Conservation (phyloP, 2,113 vertebrate species). For the Cavia porcellus region DNA sequence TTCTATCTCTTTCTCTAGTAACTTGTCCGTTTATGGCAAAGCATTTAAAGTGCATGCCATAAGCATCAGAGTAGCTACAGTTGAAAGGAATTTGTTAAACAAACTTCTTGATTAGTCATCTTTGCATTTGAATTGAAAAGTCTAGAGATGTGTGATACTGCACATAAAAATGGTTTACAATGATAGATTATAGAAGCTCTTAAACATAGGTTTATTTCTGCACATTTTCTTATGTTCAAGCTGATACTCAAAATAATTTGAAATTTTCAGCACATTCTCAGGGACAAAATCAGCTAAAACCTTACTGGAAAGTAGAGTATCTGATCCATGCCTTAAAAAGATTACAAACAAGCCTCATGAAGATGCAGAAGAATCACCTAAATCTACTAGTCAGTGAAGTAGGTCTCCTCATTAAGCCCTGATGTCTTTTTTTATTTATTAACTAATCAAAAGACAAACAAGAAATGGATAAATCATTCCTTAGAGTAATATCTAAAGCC, state of each 20-base stretch:
- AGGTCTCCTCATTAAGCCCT: background rate
- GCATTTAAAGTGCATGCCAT: background rate
- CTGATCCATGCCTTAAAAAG: background rate
- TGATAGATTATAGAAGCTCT: too few relatives aligned
- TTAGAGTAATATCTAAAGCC: slow-evolving; percentile 24
- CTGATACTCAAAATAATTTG: background rate
- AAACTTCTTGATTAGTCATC: background rate
- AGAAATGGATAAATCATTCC: background rate
- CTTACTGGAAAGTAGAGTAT: background rate
- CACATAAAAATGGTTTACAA: background rate
- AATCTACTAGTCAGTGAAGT: background rate
- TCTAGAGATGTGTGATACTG: background rate
- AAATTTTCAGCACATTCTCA: background rate
- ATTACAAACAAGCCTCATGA: background rate
- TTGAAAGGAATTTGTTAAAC: background rate
- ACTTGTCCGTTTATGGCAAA: background rate
- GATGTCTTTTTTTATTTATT: background rate
- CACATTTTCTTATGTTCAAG: slow-evolving; percentile 8
- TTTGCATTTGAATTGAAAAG: slow-evolving; percentile 20
- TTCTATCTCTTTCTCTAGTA: background rate
- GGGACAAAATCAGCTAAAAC: background rate
- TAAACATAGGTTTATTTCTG: background rate
- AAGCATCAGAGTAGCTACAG: background rate
- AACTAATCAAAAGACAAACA: background rate
- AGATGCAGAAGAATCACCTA: background rate